phyloP scores from a whole-genome alignment of 1,140 invertebrate species.

The Zaprionus capensis region DNA sequence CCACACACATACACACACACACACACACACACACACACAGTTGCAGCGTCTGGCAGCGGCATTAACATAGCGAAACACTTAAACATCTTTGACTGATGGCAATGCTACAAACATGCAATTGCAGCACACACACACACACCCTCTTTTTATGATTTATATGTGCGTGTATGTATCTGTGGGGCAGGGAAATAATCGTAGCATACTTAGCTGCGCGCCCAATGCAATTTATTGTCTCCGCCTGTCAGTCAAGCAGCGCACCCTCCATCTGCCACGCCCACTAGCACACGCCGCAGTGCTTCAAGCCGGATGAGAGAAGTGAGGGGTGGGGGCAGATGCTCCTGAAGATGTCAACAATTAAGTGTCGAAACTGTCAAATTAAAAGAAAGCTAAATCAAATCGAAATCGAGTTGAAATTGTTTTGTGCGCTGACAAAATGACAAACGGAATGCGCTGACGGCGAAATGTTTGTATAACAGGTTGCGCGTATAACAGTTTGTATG shows the following conservation, averaged over 20 bases:
- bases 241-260: neutral
- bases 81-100: slow-evolving; percentile 77
- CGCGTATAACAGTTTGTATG: neutral
- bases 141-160: slow-evolving; percentile 63
- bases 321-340: neutral
- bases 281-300: neutral
- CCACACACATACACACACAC: slow-evolving; percentile 19
- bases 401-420: slow-evolving; percentile 51
- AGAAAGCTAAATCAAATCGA: slow-evolving; percentile 34
- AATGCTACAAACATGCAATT: slow-evolving; percentile 59
- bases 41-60: slow-evolving; percentile 29
- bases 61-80: slow-evolving; percentile 78
- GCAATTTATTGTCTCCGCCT: slow-evolving; percentile 59
- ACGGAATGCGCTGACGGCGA: slow-evolving; percentile 6
- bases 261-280: neutral
- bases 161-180: slow-evolving; percentile 42
- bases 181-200: slow-evolving; percentile 52
- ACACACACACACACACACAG: slow-evolving; percentile 18
- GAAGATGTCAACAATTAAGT: slow-evolving; percentile 61
- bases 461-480: neutral
- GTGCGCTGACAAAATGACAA: slow-evolving; percentile 47
- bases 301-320: neutral
- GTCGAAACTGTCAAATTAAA: slow-evolving; percentile 65
- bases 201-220: slow-evolving; percentile 56
- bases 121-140: slow-evolving; percentile 20